Percentiles rank a stretch among this genome's conserved stretches.
Evolutionary conservation across 2,113 vertebrate species (phyloP).

Genomic region (Neomonachus schauinslandi): DNA sequence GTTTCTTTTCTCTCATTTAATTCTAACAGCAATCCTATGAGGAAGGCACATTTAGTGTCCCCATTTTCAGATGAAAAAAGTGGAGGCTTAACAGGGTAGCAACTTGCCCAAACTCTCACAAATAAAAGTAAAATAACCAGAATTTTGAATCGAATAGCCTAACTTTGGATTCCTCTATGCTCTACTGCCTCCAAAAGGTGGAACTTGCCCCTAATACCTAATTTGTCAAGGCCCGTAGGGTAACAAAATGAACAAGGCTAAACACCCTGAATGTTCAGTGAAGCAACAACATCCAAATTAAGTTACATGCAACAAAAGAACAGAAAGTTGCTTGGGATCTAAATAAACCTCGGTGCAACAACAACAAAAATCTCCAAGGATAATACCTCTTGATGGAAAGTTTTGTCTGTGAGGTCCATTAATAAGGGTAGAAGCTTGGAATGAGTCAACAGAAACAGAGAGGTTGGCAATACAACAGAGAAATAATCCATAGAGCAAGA

Average conservation of each 20-base stretch:
- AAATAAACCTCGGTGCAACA: not conserved
- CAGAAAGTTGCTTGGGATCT: not conserved
- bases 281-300: not conserved
- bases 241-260: not conserved
- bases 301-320: not conserved
- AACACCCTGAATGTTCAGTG: not conserved
- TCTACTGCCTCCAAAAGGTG: not conserved
- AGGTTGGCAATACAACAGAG: not conserved
- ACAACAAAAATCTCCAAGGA: not conserved
- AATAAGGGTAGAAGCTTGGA: not conserved
- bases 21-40: not conserved
- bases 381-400: not conserved
- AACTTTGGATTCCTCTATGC: not conserved
- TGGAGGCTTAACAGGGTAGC: not conserved
- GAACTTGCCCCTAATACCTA: not conserved
- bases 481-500: not conserved
- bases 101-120: not conserved
- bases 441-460: not conserved
- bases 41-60: not conserved
- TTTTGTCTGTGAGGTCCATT: not conserved
- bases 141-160: not conserved
- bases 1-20: constrained; percentile 6
- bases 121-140: not conserved
- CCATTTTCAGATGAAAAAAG: constrained; percentile 6
- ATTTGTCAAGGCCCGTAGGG: not conserved